These are phyloP conservation scores for Mus musculus DNA, from an alignment of 2,113 vertebrate genomes.

Conservation along the genomic window DNA sequence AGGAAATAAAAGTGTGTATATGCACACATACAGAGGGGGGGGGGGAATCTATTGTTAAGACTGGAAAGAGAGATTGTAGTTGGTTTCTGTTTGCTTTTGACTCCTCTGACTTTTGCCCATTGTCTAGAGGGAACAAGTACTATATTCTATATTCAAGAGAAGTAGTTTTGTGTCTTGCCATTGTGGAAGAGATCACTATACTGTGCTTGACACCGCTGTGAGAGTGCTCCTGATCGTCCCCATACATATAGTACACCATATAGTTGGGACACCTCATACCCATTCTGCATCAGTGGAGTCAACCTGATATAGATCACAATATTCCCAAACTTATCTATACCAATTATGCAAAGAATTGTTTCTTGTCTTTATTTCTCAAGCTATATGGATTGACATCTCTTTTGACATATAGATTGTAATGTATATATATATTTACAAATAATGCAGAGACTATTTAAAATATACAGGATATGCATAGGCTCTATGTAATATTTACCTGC, in stretches of 20 bases:
- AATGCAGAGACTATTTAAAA: neutral
- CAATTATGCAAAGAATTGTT: neutral
- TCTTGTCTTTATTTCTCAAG: neutral
- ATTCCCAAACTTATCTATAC: neutral
- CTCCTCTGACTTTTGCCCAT: neutral
- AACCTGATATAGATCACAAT: no score
- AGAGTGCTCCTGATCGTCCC: no score
- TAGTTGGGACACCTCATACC: accelerated
- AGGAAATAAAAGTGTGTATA: neutral
- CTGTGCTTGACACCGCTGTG: neutral
- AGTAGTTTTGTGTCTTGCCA: no score
- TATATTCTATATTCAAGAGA: neutral
- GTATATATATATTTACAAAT: neutral
- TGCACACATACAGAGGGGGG: neutral
- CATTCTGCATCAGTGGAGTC: neutral
- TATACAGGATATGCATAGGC: neutral
- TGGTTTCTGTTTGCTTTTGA: neutral
- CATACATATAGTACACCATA: accelerated
- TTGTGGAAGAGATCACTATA: neutral
- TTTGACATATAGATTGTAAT: neutral
- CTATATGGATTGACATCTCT: no score
- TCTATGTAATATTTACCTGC: neutral
- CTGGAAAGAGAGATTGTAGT: neutral
- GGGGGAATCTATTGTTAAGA: neutral
- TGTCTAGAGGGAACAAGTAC: neutral